phyloP scores from a whole-genome alignment of 2,797 vertebrate species.

The Eulemur albifrons region DNA sequence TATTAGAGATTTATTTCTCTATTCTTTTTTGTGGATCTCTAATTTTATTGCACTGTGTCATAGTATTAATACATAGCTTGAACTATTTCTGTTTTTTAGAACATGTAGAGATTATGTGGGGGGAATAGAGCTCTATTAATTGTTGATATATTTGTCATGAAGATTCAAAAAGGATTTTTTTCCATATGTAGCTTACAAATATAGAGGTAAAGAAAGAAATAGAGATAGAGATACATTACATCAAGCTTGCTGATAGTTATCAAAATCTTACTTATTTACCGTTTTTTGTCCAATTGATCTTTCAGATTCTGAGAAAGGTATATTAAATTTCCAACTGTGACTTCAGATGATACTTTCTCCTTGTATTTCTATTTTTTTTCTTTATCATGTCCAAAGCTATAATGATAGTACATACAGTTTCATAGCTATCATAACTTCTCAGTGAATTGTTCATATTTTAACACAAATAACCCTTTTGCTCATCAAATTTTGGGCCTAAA shows the following conservation, averaged over 20 bases:
- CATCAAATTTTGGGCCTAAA: neutral
- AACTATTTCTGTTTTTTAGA: neutral
- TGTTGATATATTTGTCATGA: neutral
- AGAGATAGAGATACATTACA: neutral
- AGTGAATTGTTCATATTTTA: neutral
- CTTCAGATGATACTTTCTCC: neutral
- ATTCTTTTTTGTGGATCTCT: neutral
- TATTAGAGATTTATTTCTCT: neutral
- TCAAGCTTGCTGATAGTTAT: neutral
- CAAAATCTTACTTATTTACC: neutral
- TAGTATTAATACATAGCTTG: neutral
- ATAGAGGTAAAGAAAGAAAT: neutral
- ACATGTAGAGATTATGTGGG: neutral
- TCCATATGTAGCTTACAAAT: neutral
- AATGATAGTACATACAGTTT: neutral
- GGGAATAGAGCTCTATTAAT: neutral
- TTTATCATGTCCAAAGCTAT: neutral
- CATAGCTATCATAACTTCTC: neutral
- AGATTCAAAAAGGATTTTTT: neutral
- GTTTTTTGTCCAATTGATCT: neutral
- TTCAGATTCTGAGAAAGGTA: neutral
- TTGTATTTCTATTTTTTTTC: constrained; percentile 2
- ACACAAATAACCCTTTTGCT: neutral
- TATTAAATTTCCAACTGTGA: neutral
- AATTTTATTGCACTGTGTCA: neutral